A percentile compares a stretch with the other conserved stretches of the same genome.
Evolutionary conservation across 2,888 invertebrate species (phyloP).

Genomic region (Automeris io): DNA sequence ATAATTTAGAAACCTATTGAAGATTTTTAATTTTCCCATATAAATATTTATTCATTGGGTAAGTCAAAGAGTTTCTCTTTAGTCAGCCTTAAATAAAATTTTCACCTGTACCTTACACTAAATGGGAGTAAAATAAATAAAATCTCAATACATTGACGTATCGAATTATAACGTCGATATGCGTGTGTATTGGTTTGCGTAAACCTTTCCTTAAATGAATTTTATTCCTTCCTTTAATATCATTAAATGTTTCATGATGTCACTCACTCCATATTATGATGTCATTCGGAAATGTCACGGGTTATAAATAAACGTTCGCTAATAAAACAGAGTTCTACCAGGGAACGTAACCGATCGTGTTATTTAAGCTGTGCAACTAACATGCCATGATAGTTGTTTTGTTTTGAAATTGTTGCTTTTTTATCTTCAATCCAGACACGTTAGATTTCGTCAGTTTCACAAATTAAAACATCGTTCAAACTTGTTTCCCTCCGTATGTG

Average conservation of each 20-base stretch:
- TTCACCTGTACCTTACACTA: too few species aligned
- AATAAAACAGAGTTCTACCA: conserved; percentile 8
- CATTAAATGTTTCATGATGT: conserved; percentile 26
- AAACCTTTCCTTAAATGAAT: conserved; percentile 6
- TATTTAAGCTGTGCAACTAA: neutral
- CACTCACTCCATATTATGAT: conserved; percentile 31
- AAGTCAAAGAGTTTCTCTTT: too few species aligned
- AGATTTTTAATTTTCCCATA: too few species aligned
- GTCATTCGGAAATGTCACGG: conserved; percentile 27
- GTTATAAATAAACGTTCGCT: conserved; percentile 19
- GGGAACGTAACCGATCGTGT: neutral
- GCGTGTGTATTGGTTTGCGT: neutral
- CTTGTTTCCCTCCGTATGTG: conserved; percentile 13
- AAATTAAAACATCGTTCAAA: conserved; percentile 6
- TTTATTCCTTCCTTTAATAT: conserved; percentile 11
- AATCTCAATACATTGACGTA: neutral
- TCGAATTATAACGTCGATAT: neutral
- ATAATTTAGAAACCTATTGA: too few species aligned
- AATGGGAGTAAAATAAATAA: too few species aligned
- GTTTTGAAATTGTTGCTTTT: neutral
- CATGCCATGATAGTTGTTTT: neutral
- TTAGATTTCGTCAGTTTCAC: conserved; percentile 6
- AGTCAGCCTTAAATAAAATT: too few species aligned
- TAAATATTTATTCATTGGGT: too few species aligned
- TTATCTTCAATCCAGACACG: neutral